Evolutionary conservation across 2,113 vertebrate species (phyloP), one percentile per base, ranked within the genome.

Genomic region (Mungos mungo): DNA sequence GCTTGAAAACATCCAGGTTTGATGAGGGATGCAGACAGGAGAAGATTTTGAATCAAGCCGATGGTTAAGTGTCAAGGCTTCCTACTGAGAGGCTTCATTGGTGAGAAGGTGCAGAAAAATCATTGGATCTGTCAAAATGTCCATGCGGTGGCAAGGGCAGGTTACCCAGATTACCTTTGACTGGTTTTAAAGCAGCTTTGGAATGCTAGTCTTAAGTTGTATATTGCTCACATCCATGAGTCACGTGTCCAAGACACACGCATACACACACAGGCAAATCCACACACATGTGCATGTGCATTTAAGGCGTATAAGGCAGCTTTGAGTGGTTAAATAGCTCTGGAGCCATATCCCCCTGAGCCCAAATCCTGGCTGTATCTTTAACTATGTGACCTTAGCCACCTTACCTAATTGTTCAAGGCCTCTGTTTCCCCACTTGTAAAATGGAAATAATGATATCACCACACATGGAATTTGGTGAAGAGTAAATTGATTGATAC

Each of bases 401-500:
- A 18, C 52, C 10, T 81, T 60, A 93, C 65, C 21, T 82, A 93
- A n/a, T 82, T 16, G 13, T 84, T 45, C 63, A 72, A 82, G 15
- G 7, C 25, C 54, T 79, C 66, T 47, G 38, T 72, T 95, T 86
- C 31, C 23, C 31, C 50, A 77, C 2, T 52, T 92, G 5, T 84
- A 63, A 77, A 88, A 68, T 52, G n/a, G 47, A 87, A 60, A 82
- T 94, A 69, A 50, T 80, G 9, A 71, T 68, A 88, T 29, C 54
- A 11, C 25, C 66, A 60, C 52, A 57, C 4, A 41, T 74, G 12
- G 7, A 2, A 4, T 76, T 96, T 74, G 21, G 38, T 50, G 38
- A 95, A 80, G 72, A 83, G n/a, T 68, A 86, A 95, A 76, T 69
- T 68, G 45, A n/a, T 63, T 90, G 80, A 52, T 92, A 41, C 27